Evolutionary conservation across 2,113 vertebrate species (phyloP).

Genomic region (Dinomys branickii): DNA sequence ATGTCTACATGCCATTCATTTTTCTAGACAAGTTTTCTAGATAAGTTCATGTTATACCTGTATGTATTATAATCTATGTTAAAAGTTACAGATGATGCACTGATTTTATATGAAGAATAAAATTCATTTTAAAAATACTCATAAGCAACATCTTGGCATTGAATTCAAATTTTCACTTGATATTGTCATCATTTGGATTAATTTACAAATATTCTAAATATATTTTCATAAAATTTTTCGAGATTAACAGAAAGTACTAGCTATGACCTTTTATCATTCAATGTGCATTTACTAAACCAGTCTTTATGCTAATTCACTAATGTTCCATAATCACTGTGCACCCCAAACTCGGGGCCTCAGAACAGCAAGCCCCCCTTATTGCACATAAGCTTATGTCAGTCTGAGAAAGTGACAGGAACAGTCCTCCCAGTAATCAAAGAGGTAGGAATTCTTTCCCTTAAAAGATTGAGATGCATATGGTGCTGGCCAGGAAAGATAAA

Average conservation of each 20-base stretch:
- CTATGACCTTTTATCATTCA: not conserved
- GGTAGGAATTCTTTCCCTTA: not conserved
- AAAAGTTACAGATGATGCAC: not conserved
- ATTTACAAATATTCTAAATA: not conserved
- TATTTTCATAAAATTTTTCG: not conserved
- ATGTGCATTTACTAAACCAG: not conserved
- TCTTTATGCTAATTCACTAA: not conserved
- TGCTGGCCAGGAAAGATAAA: not conserved
- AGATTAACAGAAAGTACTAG: not conserved
- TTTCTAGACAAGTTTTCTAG: not conserved
- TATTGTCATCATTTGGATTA: not conserved
- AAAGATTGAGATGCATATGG: not conserved
- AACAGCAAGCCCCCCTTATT: not conserved
- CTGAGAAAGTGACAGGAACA: not conserved
- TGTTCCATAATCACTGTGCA: not conserved
- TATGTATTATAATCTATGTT: not conserved
- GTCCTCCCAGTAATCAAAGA: not conserved
- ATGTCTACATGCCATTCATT: not conserved
- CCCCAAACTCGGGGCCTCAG: not conserved
- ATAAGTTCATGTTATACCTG: not conserved
- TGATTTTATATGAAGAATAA: not conserved
- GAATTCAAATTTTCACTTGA: not conserved
- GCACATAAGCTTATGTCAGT: not conserved
- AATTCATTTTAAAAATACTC: not conserved
- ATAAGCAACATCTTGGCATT: not conserved